These are phyloP conservation scores for Calephelis perditalis DNA, from an alignment of 2,888 invertebrate species.

Conservation along the genomic window DNA sequence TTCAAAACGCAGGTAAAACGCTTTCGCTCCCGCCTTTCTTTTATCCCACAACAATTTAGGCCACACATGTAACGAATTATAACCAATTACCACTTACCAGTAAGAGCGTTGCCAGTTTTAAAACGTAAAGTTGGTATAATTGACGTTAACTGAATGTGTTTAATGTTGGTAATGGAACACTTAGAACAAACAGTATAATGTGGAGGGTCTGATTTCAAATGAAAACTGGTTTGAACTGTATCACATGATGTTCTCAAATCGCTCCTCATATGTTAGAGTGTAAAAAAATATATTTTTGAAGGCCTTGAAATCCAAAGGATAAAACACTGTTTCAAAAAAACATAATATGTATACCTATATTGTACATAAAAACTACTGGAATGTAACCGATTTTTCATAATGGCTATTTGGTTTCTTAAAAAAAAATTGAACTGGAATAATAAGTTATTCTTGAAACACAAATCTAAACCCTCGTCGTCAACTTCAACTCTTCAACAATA, in stretches of 20 bases:
- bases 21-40: background rate
- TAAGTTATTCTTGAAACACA: background rate
- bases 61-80: conserved; percentile 8
- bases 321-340: too few species aligned
- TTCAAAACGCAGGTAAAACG: background rate
- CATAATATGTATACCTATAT: too few species aligned
- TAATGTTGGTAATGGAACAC: background rate
- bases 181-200: conserved; percentile 6
- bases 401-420: too few species aligned
- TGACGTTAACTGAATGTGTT: background rate
- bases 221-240: too few species aligned
- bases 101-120: conserved; percentile 3
- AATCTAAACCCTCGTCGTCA: background rate
- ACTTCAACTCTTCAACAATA: conserved; percentile 32
- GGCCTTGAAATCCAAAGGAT: too few species aligned
- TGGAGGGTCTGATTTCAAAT: background rate
- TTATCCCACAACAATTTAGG: background rate
- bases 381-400: too few species aligned
- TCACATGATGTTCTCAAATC: too few species aligned
- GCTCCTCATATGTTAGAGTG: too few species aligned
- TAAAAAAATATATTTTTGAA: too few species aligned
- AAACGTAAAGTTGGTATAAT: conserved; percentile 7
- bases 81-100: conserved; percentile 7
- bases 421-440: too few species aligned
- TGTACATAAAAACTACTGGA: too few species aligned